Evolutionary conservation across 2,888 invertebrate genomes (phyloP).

Genomic region (Trissoscelio sp.): DNA sequence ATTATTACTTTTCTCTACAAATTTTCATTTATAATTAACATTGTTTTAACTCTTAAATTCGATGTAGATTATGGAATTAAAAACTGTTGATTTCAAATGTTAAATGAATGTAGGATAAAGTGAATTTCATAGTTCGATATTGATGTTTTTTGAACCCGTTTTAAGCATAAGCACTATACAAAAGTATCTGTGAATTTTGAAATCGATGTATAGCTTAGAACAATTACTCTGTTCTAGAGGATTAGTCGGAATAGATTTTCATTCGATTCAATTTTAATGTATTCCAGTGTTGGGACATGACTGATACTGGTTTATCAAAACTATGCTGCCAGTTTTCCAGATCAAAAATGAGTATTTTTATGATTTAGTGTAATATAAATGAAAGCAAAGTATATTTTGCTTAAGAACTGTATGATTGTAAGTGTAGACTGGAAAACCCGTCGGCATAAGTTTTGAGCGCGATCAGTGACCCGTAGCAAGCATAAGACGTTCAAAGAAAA

Average conservation of each 20-base stretch:
- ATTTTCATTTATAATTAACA: not conserved
- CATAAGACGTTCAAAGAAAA: conserved; percentile 37
- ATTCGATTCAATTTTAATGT: conserved; percentile 50
- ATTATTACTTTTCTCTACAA: not conserved
- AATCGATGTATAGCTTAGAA: conserved; percentile 60
- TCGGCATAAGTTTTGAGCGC: conserved; percentile 1
- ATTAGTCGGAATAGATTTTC: conserved; percentile 43
- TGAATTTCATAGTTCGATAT: conserved; percentile 72
- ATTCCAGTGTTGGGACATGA: conserved; percentile 5
- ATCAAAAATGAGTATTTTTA: conserved; percentile 24
- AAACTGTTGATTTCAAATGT: conserved; percentile 3
- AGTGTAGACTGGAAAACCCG: conserved; percentile 15
- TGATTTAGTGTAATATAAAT: conserved; percentile 16
- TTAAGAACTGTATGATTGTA: not conserved
- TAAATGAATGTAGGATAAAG: conserved; percentile 49
- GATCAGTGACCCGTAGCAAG: conserved; percentile 13
- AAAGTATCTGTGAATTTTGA: conserved; percentile 34
- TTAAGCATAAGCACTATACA: conserved; percentile 31
- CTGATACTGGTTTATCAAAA: not conserved
- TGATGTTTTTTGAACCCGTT: conserved; percentile 64
- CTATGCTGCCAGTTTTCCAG: conserved; percentile 1
- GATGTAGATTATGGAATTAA: conserved; percentile 3
- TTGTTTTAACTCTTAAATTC: conserved; percentile 1
- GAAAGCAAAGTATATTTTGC: conserved; percentile 23
- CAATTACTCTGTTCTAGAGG: conserved; percentile 48